Conservation (phyloP, 2,113 vertebrate genomes). For the Silurus meridionalis region DNA sequence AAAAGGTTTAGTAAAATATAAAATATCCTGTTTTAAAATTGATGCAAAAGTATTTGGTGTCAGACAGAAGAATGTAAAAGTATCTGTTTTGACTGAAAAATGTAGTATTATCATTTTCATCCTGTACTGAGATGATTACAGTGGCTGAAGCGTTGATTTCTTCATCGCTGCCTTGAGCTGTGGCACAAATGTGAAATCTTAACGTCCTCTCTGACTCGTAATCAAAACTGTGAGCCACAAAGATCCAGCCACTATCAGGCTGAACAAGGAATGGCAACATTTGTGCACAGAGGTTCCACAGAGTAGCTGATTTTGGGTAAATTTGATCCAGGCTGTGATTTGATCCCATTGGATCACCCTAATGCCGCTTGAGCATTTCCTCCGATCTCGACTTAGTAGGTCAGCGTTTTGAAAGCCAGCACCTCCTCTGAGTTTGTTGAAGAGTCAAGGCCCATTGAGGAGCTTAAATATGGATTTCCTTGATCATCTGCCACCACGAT, state of each 20-base stretch:
- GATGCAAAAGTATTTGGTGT: constrained; percentile 87
- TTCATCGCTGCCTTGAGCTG: constrained; percentile 44
- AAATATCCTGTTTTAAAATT: constrained; percentile 83
- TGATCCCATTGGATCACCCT: constrained; percentile 72
- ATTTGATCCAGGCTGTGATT: constrained; percentile 24
- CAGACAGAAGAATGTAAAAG: constrained; percentile 89
- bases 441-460: constrained; percentile 73
- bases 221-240: constrained; percentile 76
- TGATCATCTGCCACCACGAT: constrained; percentile 78
- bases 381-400: constrained; percentile 85
- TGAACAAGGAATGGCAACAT: constrained; percentile 75
- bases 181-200: constrained; percentile 75
- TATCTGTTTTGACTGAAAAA: constrained; percentile 73
- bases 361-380: constrained; percentile 73
- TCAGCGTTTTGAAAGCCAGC: constrained; percentile 81
- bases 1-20: background rate
- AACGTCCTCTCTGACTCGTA: constrained; percentile 75
- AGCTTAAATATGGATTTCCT: constrained; percentile 74
- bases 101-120: constrained; percentile 88
- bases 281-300: constrained; percentile 66
- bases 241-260: constrained; percentile 81
- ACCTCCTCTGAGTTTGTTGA: constrained; percentile 58
- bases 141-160: constrained; percentile 72
- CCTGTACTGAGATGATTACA: constrained; percentile 79
- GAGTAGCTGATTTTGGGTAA: constrained; percentile 62